Conservation (phyloP, 1,140 invertebrate genomes). For the Coelopa frigida region DNA sequence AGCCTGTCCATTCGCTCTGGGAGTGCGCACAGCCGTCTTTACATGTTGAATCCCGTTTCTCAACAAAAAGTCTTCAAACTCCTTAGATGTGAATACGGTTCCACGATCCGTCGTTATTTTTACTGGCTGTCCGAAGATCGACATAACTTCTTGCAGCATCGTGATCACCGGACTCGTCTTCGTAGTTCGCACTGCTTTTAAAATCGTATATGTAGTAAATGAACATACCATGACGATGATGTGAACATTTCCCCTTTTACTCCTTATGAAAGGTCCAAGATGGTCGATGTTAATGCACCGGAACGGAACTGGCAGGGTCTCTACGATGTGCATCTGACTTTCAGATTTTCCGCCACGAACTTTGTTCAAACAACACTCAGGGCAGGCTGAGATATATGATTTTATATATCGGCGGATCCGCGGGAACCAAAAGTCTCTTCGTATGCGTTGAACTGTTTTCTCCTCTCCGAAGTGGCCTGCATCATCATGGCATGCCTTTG, state of each 20-base stretch:
- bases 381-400: too few species aligned
- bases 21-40: constrained; percentile 1
- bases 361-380: too few species aligned
- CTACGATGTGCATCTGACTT: not conserved
- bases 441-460: too few species aligned
- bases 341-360: not conserved
- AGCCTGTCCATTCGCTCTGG: not conserved
- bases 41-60: too few species aligned
- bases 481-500: too few species aligned
- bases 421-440: too few species aligned
- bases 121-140: not conserved
- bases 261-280: constrained; percentile 1
- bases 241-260: constrained; percentile 1
- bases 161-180: constrained; percentile 3
- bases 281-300: constrained; percentile 2
- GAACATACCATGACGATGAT: not conserved
- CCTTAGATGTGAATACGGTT: constrained; percentile 2
- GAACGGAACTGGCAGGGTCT: constrained; percentile 3
- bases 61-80: not conserved
- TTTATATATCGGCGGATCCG: too few species aligned
- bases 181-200: not conserved
- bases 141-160: not conserved
- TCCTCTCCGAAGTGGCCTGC: too few species aligned
- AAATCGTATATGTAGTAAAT: not conserved
- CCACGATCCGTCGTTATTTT: not conserved